These are phyloP conservation scores for Sebastes schlegelii DNA, from an alignment of 2,113 vertebrate genomes.

Conservation along the genomic window DNA sequence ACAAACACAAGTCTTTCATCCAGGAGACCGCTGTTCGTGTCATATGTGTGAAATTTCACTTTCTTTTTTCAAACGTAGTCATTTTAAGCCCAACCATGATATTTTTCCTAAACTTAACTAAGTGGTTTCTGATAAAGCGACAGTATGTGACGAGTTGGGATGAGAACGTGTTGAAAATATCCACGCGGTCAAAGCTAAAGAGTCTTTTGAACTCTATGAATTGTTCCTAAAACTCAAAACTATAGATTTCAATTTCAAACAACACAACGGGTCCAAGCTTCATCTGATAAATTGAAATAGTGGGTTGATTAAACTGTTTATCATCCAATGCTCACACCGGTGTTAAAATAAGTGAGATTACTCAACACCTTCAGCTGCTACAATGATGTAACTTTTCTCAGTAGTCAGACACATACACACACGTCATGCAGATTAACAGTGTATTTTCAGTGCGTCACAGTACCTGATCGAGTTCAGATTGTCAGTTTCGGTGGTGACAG, in stretches of 20 bases:
- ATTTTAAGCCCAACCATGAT: too few species aligned
- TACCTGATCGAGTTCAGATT: conserved; percentile 51
- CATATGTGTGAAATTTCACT: too few species aligned
- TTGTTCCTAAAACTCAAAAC: not conserved
- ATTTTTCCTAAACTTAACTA: too few species aligned
- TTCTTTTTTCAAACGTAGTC: too few species aligned
- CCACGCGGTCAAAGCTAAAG: too few species aligned
- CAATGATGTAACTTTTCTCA: not conserved
- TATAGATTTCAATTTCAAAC: not conserved
- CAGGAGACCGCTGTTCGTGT: too few species aligned
- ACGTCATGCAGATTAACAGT: conserved; percentile 8
- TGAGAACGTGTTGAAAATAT: too few species aligned
- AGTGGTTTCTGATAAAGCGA: too few species aligned
- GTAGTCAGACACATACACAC: conserved; percentile 4
- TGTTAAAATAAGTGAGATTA: not conserved
- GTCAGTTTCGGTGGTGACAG: not conserved
- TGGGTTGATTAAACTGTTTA: not conserved
- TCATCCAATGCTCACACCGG: not conserved
- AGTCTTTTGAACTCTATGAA: too few species aligned
- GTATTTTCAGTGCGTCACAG: not conserved
- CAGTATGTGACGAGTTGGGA: too few species aligned
- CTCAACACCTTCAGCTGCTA: not conserved
- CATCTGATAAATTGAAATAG: not conserved
- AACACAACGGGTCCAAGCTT: not conserved
- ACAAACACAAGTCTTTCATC: too few species aligned